Evolutionary conservation across 2,797 vertebrate genomes (phyloP), one percentile per base, ranked within the genome.

Genomic region (Prunella strophiata): DNA sequence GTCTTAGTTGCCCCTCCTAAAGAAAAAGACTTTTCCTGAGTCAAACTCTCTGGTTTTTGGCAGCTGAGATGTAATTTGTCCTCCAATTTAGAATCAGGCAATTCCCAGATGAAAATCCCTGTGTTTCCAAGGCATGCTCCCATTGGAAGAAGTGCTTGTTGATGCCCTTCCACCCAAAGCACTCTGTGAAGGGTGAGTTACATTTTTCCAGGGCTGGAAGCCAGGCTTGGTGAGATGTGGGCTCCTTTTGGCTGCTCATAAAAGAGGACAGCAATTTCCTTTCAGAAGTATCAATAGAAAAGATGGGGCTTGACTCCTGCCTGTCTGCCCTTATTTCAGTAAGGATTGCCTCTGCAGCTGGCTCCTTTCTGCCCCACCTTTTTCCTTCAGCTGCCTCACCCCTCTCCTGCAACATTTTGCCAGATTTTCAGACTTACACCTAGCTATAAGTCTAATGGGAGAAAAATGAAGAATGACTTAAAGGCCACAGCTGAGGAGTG

Each of bases 391-490:
- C 52, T 63, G 18, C 75, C 50, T 34, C 34, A 11, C 12, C 29
- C 13, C 5, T 47, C 13, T 74, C 54, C 67, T 67, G 30, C n/a
- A 67, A 50, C 11, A 9, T 50, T 78, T 94, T 68, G 55, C 38
- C 66, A 55, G 23, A 47, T 88, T 90, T 85, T 80, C 70, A 80
- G 54, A 43, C 25, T 40, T 57, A 7, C 10, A 59, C 40, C 43
- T 79, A 61, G 55, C 47, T 82, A 5, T 18, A 36, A 83, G 17
- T 71, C 34, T 79, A 82, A 67, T 43, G 59, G 76, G 36, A 88
- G 38, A 50, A 91, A 66, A 85, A 91, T 66, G 43, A 93, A 87
- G 51, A 80, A 67, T 83, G 38, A 54, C 15, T 83, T 25, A n/a
- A 57, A 88, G 34, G 26, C 36, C 52, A n/a, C 21, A 75, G 43